Evolutionary conservation across 2,113 vertebrate species (phyloP), one percentile per base, ranked within the genome.

Genomic region (Thalassarche chlororhynchos): DNA sequence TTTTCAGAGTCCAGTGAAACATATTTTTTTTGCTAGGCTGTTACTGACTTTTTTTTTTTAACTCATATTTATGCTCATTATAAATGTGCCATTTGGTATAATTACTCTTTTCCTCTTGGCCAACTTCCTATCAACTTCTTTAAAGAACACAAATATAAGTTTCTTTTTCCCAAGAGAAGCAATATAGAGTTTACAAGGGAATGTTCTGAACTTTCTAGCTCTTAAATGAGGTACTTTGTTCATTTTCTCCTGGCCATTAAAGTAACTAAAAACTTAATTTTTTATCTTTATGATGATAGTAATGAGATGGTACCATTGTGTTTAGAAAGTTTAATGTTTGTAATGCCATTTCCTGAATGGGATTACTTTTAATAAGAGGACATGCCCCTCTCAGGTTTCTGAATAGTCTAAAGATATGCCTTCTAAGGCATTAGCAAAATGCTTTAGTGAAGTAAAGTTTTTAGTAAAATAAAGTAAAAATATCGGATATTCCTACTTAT

Each of bases 81-180:
- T 68, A 85, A 87, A 57, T 84, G 55, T 92, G n/a, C 52, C 57
- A 69, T 92, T 96, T 96, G 69, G 65, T 93, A 76, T 70, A 98
- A 96, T 96, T 96, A 90, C 68, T 94, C 78, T 93, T 97, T 94
- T 94, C 46, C 70, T 97, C 84, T 92, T 90, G 74, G 93, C 93
- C 68, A 89, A 31, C 72, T 96, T 96, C 82, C 60, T 84, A 70
- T 74, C 83, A 74, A 60, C 25, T 94, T 96, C 66, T 91, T 94
- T 89, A 93, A 96, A 96, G 84, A 86, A 57, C 55, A 94, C 36
- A 98, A 95, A 81, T 79, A 93, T 94, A 58, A 68, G 32, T 95
- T 96, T 87, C 74, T 93, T 94, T 97, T 92, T 87, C 84, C 64
- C 71, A 64, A 94, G 93, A 92, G 79, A 83, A 91, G 51, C 25